Base-by-base conservation (phyloP, 2,888 invertebrate genomes). In the Steinernema hermaphroditum region DNA sequence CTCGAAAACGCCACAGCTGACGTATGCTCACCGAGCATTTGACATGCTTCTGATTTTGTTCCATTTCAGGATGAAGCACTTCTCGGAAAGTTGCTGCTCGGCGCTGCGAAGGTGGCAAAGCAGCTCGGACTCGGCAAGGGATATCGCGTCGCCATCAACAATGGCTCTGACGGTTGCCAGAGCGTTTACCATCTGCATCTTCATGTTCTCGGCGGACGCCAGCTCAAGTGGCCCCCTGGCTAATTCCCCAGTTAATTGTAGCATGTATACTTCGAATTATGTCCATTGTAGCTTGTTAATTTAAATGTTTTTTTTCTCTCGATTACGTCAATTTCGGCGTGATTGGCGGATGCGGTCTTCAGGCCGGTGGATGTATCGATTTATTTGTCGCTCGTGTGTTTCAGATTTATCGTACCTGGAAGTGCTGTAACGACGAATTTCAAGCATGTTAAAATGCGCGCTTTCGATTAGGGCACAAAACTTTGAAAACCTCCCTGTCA, bases 161-260 rank as follows among this genome's bases (percentile, higher is more conserved):
- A 96, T 87, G 96, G 96, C 0, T 91, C 91, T 81, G 89, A 94
- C 84, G 97, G 96, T 0, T 92, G 93, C 0, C 97, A 97, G 87
- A 93, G 93, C 43, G 70, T 73, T 34, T 95, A 92, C 87, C 97
- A 97, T 87, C 89, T 97, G 70, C 97, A 97, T 87, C 88, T 97
- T 49, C 97, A 97, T 87, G 92, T 97, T 78, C 89, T 97, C 54
- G 96, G 96, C 68, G 95, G 95, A 12, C 90, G 95, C 43, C 96
- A 96, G 89, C 89, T 97, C 90, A 89, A 91, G 37, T 97, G 96
- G 96, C 96, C 96, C 16, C 96, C 96, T 50, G 94, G 94, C 78
- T 95, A 83, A 82, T 14, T 69, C 57, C 4, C 32, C 22, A 37
- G 46, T 46, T n/a, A 6, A 4, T 9, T 46, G 16, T 46, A n/a